Percentiles rank a stretch among this genome's conserved stretches.
Conservation (phyloP, 2,113 vertebrate species). For the Aythya baeri region DNA sequence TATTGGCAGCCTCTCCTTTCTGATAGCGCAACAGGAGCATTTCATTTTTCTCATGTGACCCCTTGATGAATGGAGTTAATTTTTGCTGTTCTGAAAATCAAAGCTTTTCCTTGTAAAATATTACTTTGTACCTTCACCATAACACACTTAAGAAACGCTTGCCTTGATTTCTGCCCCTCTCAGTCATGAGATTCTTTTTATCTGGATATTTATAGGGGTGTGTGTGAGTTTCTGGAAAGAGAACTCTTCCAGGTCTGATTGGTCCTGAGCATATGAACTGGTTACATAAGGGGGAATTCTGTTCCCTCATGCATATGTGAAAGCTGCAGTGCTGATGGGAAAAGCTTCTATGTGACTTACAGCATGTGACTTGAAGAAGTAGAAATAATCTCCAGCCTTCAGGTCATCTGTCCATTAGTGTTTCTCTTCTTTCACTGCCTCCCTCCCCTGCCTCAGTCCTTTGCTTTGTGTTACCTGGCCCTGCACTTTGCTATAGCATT, state of each 20-base stretch:
- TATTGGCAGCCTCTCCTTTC: not conserved
- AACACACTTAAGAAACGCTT: not conserved
- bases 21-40: not conserved
- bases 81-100: not conserved
- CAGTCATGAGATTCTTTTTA: not conserved
- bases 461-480: not conserved
- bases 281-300: not conserved
- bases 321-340: not conserved
- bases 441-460: not conserved
- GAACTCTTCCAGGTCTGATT: not conserved
- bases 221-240: not conserved
- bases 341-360: not conserved
- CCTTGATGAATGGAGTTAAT: not conserved
- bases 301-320: not conserved
- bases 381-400: not conserved
- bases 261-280: not conserved
- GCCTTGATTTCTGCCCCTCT: not conserved
- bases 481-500: not conserved
- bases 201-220: not conserved
- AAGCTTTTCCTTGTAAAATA: not conserved
- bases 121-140: not conserved
- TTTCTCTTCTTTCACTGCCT: not conserved
- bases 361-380: not conserved
- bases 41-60: rapidly evolving
- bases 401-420: not conserved